These are phyloP conservation scores for Drosophila quinaria DNA, from an alignment of 2,888 invertebrate genomes.

Conservation along the genomic window DNA sequence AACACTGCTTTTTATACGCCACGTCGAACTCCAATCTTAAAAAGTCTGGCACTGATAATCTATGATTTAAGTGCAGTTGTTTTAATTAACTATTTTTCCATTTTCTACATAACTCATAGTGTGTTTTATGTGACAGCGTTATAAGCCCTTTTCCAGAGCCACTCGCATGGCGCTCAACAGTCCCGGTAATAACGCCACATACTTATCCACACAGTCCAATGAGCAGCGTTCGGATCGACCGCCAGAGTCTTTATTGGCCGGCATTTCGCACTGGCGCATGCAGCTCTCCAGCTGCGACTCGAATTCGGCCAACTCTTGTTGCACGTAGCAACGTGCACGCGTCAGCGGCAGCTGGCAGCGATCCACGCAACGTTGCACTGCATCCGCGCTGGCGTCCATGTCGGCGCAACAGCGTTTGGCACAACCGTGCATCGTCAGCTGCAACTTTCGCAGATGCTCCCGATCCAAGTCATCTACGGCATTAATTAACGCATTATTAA, in stretches of 20 bases:
- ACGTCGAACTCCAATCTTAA: neutral
- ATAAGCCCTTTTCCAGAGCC: constrained; percentile 47
- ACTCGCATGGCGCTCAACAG: constrained; percentile 89
- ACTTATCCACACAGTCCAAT: constrained; percentile 90
- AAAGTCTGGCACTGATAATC: constrained; percentile 33
- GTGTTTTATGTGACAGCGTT: neutral
- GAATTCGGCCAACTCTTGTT: constrained; percentile 87
- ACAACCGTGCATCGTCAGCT: constrained; percentile 95
- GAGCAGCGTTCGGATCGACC: constrained; percentile 45
- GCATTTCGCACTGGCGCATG: constrained; percentile 54
- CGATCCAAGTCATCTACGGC: constrained; percentile 93
- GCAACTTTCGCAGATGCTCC: constrained; percentile 92
- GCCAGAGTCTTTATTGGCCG: neutral
- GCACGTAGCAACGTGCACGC: constrained; percentile 89
- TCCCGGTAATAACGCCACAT: constrained; percentile 90
- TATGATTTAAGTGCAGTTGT: constrained; percentile 30
- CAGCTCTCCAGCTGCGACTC: constrained; percentile 91
- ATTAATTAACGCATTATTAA: constrained; percentile 92
- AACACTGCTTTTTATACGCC: constrained; percentile 30
- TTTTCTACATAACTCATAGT: neutral
- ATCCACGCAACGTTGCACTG: constrained; percentile 93
- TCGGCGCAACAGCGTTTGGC: constrained; percentile 94
- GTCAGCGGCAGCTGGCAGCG: constrained; percentile 90
- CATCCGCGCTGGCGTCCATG: constrained; percentile 88
- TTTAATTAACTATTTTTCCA: constrained; percentile 39